These are phyloP conservation scores for Drosophila picticornis DNA, from an alignment of 2,888 invertebrate genomes.

Conservation along the genomic window DNA sequence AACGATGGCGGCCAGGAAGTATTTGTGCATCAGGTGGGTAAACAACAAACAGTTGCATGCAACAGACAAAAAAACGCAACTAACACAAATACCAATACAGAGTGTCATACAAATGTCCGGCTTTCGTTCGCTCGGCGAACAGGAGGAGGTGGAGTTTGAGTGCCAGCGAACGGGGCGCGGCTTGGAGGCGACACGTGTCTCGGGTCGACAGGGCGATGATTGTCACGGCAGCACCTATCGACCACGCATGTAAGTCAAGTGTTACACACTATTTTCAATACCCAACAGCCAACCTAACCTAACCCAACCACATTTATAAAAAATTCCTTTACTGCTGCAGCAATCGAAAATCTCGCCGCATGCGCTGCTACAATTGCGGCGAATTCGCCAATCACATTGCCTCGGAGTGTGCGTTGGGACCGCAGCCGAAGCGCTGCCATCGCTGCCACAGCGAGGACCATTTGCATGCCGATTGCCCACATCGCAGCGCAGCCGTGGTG, in stretches of 20 bases:
- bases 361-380: constrained; percentile 97
- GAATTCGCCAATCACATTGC: constrained; percentile 97
- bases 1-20: constrained; percentile 96
- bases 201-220: constrained; percentile 91
- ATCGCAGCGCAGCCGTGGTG: constrained; percentile 57
- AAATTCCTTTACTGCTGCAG: constrained; percentile 30
- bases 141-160: constrained; percentile 95
- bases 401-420: constrained; percentile 94
- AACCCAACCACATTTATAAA: background rate
- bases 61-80: background rate
- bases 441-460: constrained; percentile 95
- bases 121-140: constrained; percentile 93
- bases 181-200: constrained; percentile 93
- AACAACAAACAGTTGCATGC: background rate
- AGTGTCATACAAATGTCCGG: constrained; percentile 96
- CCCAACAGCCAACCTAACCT: background rate
- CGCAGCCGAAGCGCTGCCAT: constrained; percentile 96
- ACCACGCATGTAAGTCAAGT: constrained; percentile 86
- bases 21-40: constrained; percentile 95
- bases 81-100: constrained; percentile 85
- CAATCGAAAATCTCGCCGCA: constrained; percentile 91
- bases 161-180: constrained; percentile 94
- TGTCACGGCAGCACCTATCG: constrained; percentile 93
- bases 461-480: constrained; percentile 95
- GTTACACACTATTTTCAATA: background rate